These are phyloP conservation scores for Ophion slaviceki DNA, from an alignment of 2,888 invertebrate species.

Conservation along the genomic window DNA sequence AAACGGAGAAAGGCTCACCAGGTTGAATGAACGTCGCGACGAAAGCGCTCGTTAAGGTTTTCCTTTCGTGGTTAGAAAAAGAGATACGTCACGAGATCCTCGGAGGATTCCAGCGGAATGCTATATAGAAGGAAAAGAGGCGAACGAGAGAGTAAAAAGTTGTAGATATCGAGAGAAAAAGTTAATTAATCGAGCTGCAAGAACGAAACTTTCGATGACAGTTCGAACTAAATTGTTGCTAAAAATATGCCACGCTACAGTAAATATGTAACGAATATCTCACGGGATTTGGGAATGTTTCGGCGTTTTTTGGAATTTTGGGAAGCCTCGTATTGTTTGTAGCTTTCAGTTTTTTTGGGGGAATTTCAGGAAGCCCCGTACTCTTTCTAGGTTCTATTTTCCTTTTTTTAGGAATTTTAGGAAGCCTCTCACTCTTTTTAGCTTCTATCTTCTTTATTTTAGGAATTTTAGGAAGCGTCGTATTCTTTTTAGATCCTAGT, in stretches of 20 bases:
- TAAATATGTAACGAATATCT: neutral
- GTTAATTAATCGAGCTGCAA: neutral
- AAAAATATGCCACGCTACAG: neutral
- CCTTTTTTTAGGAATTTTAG: too few species aligned
- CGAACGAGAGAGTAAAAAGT: neutral
- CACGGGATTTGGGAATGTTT: too few species aligned
- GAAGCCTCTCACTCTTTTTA: too few species aligned
- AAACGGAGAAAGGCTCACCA: slow-evolving; percentile 28
- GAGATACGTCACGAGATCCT: slow-evolving; percentile 19
- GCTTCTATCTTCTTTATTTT: too few species aligned
- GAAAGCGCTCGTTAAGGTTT: slow-evolving; percentile 58
- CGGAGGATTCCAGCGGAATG: slow-evolving; percentile 33
- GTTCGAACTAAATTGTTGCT: neutral
- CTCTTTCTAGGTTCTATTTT: too few species aligned
- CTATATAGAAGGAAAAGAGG: slow-evolving; percentile 6
- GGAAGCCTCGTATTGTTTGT: too few species aligned
- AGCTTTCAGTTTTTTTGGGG: too few species aligned
- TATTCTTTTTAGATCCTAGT: too few species aligned
- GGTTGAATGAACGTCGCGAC: slow-evolving; percentile 43
- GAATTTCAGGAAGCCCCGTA: too few species aligned
- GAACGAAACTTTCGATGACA: neutral
- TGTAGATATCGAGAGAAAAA: slow-evolving; percentile 14
- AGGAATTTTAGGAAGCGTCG: too few species aligned
- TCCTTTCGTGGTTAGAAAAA: slow-evolving; percentile 32
- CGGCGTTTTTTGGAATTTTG: too few species aligned